Base-by-base conservation (phyloP, 1,140 invertebrate species). In the Aplysia californica region DNA sequence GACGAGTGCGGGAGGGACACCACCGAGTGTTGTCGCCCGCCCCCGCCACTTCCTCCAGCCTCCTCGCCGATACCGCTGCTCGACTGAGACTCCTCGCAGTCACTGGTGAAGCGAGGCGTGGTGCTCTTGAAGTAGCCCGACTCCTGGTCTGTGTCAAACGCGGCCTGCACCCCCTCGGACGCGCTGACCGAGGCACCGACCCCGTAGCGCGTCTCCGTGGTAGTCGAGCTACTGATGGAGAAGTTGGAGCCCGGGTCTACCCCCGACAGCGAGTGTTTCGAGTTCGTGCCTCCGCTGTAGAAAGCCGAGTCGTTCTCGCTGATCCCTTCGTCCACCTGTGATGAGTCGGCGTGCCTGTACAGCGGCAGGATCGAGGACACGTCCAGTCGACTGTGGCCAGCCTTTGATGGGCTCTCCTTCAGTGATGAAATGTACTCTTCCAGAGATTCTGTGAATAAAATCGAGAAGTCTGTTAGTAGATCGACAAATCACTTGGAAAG, bases 251-350 rank as follows among this genome's bases (percentile, higher is more conserved):
- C 72, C 41, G 31, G 59, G 10, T 75, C 72, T 1, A 64, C n/a
- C 0, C 72, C 72, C 2, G 59, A 36, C 38, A 75, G 61, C 1
- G 72, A 75, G 29, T 75, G 72, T 64, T 75, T 75, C 15, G 72
- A 75, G 61, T 75, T 75, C 44, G 72, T 75, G 18, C n/a, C 72
- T 0, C 59, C 72, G 26, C 72, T 75, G 61, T 65, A 75, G 59
- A 80, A 78, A 29, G 83, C 84, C 15, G 81, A 66, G 56, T 84
- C 83, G 64, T 76, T 77, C 56, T 82, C 81, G 73, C 81, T 79
- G 36, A 85, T 81, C 3, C 81, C 80, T 41, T 85, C 84, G 26
- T 84, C 81, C 3, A 82, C 58, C 18, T 83, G 80, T 33, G 76
- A 61, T 1, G 77, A 73, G 59, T 81, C 74, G 61, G 56, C 70